Percentiles rank a stretch among this genome's conserved stretches.
Evolutionary conservation across 2,888 invertebrate species (phyloP).

Genomic region (Heliconius ethilla): DNA sequence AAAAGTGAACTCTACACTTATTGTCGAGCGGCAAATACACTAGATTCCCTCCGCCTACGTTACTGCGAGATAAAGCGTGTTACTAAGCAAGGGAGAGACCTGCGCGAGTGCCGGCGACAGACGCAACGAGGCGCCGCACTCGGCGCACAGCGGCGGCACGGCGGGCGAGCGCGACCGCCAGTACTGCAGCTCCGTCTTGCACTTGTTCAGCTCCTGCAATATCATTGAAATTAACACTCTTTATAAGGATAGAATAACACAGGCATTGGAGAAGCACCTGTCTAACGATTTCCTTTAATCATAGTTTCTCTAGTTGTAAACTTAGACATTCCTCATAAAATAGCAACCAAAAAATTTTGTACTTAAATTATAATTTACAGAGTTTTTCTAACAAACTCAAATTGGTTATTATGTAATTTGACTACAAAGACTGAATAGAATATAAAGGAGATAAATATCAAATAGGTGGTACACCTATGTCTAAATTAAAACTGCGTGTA

Average conservation of each 20-base stretch:
- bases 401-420: background rate
- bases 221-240: background rate
- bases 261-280: too few relatives aligned
- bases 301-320: too few relatives aligned
- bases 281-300: too few relatives aligned
- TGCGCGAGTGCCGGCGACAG: conserved; percentile 67
- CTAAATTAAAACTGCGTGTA: background rate
- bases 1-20: too few relatives aligned
- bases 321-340: too few relatives aligned
- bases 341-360: too few relatives aligned
- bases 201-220: conserved; percentile 91
- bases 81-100: conserved; percentile 43
- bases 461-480: background rate
- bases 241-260: background rate
- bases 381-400: too few relatives aligned
- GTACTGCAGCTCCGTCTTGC: conserved; percentile 94
- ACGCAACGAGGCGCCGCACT: conserved; percentile 83
- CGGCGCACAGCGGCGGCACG: conserved; percentile 86
- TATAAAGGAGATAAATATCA: background rate
- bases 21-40: too few relatives aligned
- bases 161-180: conserved; percentile 95
- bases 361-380: too few relatives aligned
- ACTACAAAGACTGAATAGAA: background rate
- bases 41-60: too few relatives aligned
- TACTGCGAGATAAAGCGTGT: too few relatives aligned